Evolutionary conservation across 2,797 vertebrate genomes (phyloP).

Genomic region (Rhyacichthys aspro): DNA sequence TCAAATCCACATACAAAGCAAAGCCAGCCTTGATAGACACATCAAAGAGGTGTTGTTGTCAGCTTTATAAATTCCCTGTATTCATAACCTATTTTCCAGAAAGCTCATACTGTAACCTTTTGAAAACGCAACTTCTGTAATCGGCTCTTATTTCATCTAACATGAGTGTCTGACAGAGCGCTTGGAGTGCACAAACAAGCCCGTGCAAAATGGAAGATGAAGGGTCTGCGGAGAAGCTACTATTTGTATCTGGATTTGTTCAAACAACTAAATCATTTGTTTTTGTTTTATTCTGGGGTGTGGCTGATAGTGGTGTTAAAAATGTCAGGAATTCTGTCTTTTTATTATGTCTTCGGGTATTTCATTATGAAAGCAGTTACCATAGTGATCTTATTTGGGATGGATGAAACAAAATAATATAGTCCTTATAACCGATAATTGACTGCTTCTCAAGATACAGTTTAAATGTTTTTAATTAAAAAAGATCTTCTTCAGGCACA

Average conservation of each 20-base stretch:
- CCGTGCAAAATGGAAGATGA: constrained; percentile 55
- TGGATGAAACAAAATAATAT: not conserved
- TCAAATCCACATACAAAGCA: constrained; percentile 48
- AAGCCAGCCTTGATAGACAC: constrained; percentile 56
- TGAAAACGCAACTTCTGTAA: constrained; percentile 70
- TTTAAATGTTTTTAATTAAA: no score
- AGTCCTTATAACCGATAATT: constrained; percentile 10
- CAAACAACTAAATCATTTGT: constrained; percentile 44
- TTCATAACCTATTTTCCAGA: constrained; percentile 68
- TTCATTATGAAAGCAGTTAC: constrained; percentile 25
- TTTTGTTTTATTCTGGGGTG: constrained; percentile 26
- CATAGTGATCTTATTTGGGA: constrained; percentile 4
- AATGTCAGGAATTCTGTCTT: constrained; percentile 30
- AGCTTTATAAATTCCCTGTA: constrained; percentile 61
- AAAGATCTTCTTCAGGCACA: no score
- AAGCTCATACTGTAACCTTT: constrained; percentile 66
- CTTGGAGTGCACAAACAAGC: constrained; percentile 62
- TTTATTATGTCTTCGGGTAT: constrained; percentile 8
- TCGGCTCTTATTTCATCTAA: constrained; percentile 75
- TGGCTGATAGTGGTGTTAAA: constrained; percentile 22
- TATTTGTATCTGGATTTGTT: constrained; percentile 53
- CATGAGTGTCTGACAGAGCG: constrained; percentile 65
- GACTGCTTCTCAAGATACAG: constrained; percentile 10
- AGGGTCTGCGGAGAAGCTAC: constrained; percentile 30
- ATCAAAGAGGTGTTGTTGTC: constrained; percentile 62